These are phyloP conservation scores for Phaedon cochleariae DNA, from an alignment of 2,888 invertebrate genomes.

Conservation along the genomic window DNA sequence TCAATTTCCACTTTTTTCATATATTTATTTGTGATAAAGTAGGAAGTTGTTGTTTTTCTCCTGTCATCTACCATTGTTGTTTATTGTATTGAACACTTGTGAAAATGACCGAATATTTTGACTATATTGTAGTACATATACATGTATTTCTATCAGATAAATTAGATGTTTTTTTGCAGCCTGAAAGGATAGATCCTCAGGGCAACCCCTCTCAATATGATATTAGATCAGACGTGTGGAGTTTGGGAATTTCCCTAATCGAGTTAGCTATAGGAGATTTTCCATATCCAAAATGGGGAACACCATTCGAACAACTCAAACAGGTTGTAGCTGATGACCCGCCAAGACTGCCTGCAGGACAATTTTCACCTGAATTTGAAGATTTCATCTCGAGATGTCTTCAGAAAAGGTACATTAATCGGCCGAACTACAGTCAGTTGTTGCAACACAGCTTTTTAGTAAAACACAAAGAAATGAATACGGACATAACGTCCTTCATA, in stretches of 20 bases:
- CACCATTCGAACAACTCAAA: constrained; percentile 97
- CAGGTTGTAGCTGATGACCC: constrained; percentile 96
- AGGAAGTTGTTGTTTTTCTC: too few species aligned
- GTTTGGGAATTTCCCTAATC: constrained; percentile 94
- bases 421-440: constrained; percentile 90
- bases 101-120: too few species aligned
- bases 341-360: constrained; percentile 79
- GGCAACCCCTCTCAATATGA: constrained; percentile 89
- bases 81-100: too few species aligned
- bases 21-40: too few species aligned
- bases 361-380: constrained; percentile 86
- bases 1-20: too few species aligned
- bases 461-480: constrained; percentile 76
- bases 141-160: too few species aligned
- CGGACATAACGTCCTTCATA: constrained; percentile 84
- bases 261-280: constrained; percentile 95
- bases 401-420: constrained; percentile 72
- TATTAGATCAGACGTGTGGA: constrained; percentile 98
- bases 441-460: constrained; percentile 82
- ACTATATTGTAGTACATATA: too few species aligned
- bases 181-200: constrained; percentile 95
- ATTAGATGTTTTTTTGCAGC: constrained; percentile 64
- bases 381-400: constrained; percentile 74
- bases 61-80: too few species aligned
- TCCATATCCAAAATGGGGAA: constrained; percentile 93